phyloP scores from a whole-genome alignment of 53 echinoderm and acorn worm genomes.

The Holothuria scabra region DNA sequence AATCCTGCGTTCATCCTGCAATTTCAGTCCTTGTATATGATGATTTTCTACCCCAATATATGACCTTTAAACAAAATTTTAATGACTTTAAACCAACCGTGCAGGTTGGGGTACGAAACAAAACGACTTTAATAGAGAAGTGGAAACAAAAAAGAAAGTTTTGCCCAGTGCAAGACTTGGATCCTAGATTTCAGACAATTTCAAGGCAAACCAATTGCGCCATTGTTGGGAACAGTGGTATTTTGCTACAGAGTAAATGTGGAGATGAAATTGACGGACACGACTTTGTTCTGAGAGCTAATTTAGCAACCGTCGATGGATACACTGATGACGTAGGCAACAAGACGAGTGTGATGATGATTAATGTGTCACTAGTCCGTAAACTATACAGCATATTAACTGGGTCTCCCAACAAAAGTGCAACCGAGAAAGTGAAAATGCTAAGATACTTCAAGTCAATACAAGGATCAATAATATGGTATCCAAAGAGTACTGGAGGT shows the following conservation, averaged over 20 bases:
- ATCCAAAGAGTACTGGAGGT: neutral
- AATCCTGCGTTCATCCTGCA: neutral
- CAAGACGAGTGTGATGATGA: neutral
- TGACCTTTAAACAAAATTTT: slow-evolving; percentile 12
- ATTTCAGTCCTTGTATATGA: neutral
- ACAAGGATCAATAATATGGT: neutral
- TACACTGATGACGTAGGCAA: too few relatives aligned
- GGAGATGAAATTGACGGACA: neutral
- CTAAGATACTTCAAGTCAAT: neutral
- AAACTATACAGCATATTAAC: neutral
- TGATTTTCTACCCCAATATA: neutral
- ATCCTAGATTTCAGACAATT: neutral
- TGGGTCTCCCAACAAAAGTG: too few relatives aligned
- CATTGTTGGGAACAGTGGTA: slow-evolving; percentile 26
- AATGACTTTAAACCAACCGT: neutral
- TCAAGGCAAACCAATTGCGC: neutral
- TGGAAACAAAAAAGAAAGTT: neutral
- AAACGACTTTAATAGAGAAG: too few relatives aligned
- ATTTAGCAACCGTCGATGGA: too few relatives aligned
- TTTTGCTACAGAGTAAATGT: slow-evolving; percentile 2
- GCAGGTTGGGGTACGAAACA: too few relatives aligned
- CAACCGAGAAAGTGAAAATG: neutral
- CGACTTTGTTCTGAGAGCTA: slow-evolving; percentile 11
- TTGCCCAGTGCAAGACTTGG: slow-evolving; percentile 13
- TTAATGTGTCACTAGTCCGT: neutral